These are phyloP conservation scores for Pheosia tremula DNA, from an alignment of 2,888 invertebrate genomes.

Conservation along the genomic window DNA sequence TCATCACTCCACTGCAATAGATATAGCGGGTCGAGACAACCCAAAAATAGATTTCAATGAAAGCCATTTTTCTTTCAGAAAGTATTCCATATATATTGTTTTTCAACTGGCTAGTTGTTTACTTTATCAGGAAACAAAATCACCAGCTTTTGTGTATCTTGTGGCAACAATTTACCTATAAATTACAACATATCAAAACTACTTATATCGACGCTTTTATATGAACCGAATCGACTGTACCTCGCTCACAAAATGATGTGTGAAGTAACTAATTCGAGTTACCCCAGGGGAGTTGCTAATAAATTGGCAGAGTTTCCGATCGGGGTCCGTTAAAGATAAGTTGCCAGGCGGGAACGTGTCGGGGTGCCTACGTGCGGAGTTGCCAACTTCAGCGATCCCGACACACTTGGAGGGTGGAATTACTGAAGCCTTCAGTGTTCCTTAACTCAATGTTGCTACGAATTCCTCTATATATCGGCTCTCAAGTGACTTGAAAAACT, in stretches of 20 bases:
- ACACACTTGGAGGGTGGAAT: conserved; percentile 48
- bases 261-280: conserved; percentile 51
- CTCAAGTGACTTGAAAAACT: conserved; percentile 3
- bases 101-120: no score
- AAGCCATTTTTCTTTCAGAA: no score
- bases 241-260: conserved; percentile 34
- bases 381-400: conserved; percentile 50
- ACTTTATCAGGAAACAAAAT: background rate
- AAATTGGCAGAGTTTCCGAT: conserved; percentile 64
- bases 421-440: conserved; percentile 39
- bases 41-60: no score
- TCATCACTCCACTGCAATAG: no score
- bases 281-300: conserved; percentile 46
- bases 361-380: conserved; percentile 45
- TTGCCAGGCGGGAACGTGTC: conserved; percentile 48
- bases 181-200: background rate
- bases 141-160: no score
- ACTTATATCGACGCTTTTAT: conserved; percentile 4
- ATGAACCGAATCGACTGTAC: conserved; percentile 22
- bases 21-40: no score
- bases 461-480: conserved; percentile 19
- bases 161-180: background rate
- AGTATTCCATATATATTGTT: no score
- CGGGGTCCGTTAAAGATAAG: conserved; percentile 45
- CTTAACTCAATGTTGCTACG: conserved; percentile 23